Conservation (phyloP, 2,888 invertebrate species). For the Polyommatus icarus region DNA sequence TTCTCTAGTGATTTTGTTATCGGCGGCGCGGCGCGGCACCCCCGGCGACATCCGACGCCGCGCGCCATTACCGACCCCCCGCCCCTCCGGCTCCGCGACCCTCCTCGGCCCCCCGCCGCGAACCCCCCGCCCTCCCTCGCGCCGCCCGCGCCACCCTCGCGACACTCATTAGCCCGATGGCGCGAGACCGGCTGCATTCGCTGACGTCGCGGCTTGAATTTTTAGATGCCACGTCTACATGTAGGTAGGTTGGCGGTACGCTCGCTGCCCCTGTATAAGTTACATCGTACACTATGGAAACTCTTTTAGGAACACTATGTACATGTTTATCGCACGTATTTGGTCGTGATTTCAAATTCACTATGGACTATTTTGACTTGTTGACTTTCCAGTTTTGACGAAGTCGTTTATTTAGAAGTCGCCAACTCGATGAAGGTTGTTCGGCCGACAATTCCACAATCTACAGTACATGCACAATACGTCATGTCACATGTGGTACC, state of each 20-base stretch:
- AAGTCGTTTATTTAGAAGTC: neutral
- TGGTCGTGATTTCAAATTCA: neutral
- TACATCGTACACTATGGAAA: neutral
- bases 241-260: constrained; percentile 39
- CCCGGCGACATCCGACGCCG: constrained; percentile 77
- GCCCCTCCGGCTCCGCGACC: constrained; percentile 46
- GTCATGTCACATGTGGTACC: neutral
- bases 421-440: neutral
- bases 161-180: constrained; percentile 67
- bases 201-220: constrained; percentile 65
- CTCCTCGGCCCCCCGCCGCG: constrained; percentile 43
- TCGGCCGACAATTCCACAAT: neutral
- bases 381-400: neutral
- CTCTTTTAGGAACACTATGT: neutral
- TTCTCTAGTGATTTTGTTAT: constrained; percentile 79
- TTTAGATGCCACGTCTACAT: constrained; percentile 51
- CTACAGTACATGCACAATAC: neutral
- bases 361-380: neutral
- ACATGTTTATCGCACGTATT: neutral
- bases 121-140: constrained; percentile 43
- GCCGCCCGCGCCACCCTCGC: constrained; percentile 45
- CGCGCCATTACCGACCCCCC: constrained; percentile 66
- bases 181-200: constrained; percentile 64
- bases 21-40: constrained; percentile 67
- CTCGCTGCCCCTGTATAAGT: constrained; percentile 19